Conservation (phyloP, 2,113 vertebrate species). For the Bubo blakistoni region DNA sequence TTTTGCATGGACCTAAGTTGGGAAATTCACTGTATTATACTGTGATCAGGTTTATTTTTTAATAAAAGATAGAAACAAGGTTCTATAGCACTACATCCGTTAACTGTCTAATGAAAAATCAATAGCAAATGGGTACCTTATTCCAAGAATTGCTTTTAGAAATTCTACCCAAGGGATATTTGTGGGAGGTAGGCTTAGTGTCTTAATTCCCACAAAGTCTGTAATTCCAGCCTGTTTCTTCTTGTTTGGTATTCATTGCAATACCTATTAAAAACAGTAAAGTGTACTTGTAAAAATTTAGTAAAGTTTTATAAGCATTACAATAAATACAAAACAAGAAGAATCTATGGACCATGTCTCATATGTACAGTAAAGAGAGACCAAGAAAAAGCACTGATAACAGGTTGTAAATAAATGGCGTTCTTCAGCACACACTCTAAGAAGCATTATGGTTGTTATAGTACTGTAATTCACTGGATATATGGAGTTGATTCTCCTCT, state of each 20-base stretch:
- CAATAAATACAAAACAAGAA: not conserved
- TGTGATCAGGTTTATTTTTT: not conserved
- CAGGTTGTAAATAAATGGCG: not conserved
- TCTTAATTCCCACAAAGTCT: slow-evolving; percentile 39
- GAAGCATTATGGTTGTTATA: not conserved
- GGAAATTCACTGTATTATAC: not conserved
- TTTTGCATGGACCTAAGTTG: not conserved
- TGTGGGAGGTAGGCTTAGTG: slow-evolving; percentile 2
- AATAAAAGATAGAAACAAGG: slow-evolving; percentile 8
- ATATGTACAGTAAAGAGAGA: not conserved
- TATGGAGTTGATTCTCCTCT: not conserved
- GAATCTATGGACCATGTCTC: not conserved
- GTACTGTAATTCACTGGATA: not conserved
- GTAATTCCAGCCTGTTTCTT: not conserved
- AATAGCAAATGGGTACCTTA: not conserved
- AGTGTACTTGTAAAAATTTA: not conserved
- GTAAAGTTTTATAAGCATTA: not conserved
- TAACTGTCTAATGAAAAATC: slow-evolving; percentile 38
- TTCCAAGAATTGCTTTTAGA: slow-evolving; percentile 45
- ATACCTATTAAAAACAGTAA: not conserved
- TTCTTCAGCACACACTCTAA: not conserved
- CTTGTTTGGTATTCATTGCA: not conserved
- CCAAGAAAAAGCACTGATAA: not conserved
- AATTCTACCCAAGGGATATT: slow-evolving; percentile 32
- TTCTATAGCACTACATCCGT: not conserved